Base-by-base conservation (phyloP, 37 sponge, comb jelly and placozoan genomes). In the Aplysina aerophoba region DNA sequence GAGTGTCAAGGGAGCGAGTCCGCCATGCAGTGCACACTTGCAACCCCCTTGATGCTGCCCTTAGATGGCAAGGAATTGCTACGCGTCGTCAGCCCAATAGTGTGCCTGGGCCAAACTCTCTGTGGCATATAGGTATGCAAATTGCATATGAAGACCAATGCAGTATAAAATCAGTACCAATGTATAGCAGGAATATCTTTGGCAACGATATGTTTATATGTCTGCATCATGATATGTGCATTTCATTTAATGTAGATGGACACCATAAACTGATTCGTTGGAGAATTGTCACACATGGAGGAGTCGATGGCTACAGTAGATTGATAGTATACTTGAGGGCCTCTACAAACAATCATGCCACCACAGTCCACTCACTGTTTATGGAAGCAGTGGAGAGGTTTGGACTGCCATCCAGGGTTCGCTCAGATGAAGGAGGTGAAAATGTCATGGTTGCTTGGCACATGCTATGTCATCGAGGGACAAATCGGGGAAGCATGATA, bases 231-330 rank as follows among this genome's bases (percentile, higher is more conserved):
- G 3, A 44, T 44, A 44, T 3, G 8, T 44, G 3, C 50, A 44
- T 79, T 79, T 21, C 37, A 44, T 53, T 79, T 22, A 54, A 55
- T 50, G 20, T 35, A 89, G 89, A 89, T 80, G 89, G 89, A 33
- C 89, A 89, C 38, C 89, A 89, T 63, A 84, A 89, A 41, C 56
- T 92, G n/a, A 75, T 92, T 19, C 79, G 92, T 36, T 92, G 92
- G 92, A 19, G 89, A 28, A 15, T 92, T 39, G 92, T 92, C 27
- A 88, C 88, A 22, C 92, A 92, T 72, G 69, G 83, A 25, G 88
- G 59, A 6, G 55, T 88, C 17, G 92, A 92, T 82, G 92, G 92
- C 2, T 92, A 72, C 63, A 81, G 64, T 33, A 66, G 92, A 30
- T 41, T 92, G 31, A 59, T 84, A 33, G 89, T 88, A 6, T 92